These are phyloP conservation scores for Sternotherus odoratus DNA, from an alignment of 2,797 vertebrate species.

Conservation along the genomic window DNA sequence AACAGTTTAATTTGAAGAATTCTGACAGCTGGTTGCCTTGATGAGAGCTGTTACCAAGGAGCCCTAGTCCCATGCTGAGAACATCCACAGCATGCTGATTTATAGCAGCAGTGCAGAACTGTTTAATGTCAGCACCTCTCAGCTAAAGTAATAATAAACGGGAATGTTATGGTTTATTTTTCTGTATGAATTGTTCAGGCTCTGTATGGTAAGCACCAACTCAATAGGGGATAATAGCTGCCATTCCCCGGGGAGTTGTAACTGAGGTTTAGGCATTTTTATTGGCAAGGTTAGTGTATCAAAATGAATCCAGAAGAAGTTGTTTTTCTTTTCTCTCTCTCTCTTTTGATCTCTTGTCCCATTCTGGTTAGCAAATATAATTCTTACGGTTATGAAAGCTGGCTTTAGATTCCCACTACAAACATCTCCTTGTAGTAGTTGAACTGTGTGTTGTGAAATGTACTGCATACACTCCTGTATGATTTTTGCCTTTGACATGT, in stretches of 20 bases:
- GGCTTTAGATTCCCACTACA: conserved; percentile 51
- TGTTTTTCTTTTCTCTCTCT: conserved; percentile 37
- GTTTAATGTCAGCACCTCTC: conserved; percentile 88
- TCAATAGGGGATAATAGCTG: conserved; percentile 83
- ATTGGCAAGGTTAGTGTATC: conserved; percentile 73
- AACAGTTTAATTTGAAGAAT: conserved; percentile 87
- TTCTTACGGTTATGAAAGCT: conserved; percentile 56
- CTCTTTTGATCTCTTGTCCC: conserved; percentile 27
- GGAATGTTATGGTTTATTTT: conserved; percentile 86
- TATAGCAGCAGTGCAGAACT: conserved; percentile 85
- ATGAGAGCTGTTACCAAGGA: conserved; percentile 86
- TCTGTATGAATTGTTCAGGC: conserved; percentile 86
- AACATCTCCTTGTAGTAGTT: conserved; percentile 36
- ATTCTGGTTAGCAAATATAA: conserved; percentile 65
- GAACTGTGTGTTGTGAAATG: conserved; percentile 44
- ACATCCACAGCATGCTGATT: conserved; percentile 85
- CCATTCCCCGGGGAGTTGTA: conserved; percentile 78
- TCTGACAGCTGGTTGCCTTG: conserved; percentile 85
- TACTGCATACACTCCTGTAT: conserved; percentile 12
- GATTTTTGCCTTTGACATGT: conserved; percentile 54
- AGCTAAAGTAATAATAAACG: conserved; percentile 87
- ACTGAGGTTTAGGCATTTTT: conserved; percentile 76
- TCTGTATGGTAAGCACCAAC: conserved; percentile 83
- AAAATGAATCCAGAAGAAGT: conserved; percentile 71
- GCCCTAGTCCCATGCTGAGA: conserved; percentile 81